Base-by-base conservation (phyloP, 2,888 invertebrate species). In the Ochropleura plecta region DNA sequence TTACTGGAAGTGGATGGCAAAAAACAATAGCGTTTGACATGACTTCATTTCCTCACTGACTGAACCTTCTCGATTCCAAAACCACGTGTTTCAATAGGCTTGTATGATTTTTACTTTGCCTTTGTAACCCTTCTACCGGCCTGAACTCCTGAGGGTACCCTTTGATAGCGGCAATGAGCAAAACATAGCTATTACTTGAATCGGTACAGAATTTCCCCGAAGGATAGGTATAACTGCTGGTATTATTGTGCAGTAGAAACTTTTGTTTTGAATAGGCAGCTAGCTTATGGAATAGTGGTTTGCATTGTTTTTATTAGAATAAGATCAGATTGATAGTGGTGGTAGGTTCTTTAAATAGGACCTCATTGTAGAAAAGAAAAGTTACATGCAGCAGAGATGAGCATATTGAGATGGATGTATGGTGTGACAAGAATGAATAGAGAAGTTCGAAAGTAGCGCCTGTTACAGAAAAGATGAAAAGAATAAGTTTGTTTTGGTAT, bases 151-250 rank as follows among this genome's bases (percentile, higher is more conserved):
- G 16, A 64, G 67, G 59, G 83, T 60, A 71, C 49, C 44, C 55
- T 82, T 78, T 71, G 67, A 78, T 68, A 82, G 83, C 71, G 64
- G 55, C 78, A 71, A 78, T 78, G 42, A 78, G 67, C 64, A 71
- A 65, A 80, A 80, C 64, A 71, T 77, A 48, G 60, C 83, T 68
- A 78, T 80, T 82, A 64, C 80, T 60, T 65, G 64, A 78, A 82
- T 68, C 68, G 49, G 44, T 82, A 64, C 63, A 80, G 67, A 68
- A 67, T 78, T 80, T 79, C 79, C 79, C 78, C 49, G 3, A 71
- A 71, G 83, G 42, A 60, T 78, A 30, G 30, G 30, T 30, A 55
- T 64, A 64, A 64, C 18, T n/a, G 30, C 30, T 53, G 5, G 46
- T 20, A 48, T 60, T 65, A 65, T 70, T 68, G 44, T 70, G 16